Evolutionary conservation across 2,888 invertebrate genomes (phyloP).

Genomic region (Volucella inflata): DNA sequence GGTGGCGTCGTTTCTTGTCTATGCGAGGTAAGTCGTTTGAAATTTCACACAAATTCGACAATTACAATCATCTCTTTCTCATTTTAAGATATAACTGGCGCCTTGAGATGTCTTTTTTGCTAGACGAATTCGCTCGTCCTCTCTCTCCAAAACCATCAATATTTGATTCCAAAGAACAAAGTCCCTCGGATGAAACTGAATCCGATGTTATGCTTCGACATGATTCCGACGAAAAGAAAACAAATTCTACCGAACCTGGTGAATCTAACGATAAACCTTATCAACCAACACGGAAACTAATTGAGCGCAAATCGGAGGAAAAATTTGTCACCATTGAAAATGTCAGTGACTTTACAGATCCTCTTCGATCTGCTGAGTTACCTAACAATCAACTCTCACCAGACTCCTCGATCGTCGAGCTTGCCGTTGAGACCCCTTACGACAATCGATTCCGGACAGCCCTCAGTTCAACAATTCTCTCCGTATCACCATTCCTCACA

Average conservation of each 20-base stretch:
- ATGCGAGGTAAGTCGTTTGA: slow-evolving; percentile 78
- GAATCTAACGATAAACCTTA: slow-evolving; percentile 13
- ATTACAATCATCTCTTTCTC: background rate
- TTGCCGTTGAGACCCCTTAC: slow-evolving; percentile 85
- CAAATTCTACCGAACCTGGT: slow-evolving; percentile 59
- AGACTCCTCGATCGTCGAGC: slow-evolving; percentile 79
- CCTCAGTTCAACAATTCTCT: slow-evolving; percentile 89
- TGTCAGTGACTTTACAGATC: slow-evolving; percentile 91
- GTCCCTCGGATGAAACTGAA: slow-evolving; percentile 79
- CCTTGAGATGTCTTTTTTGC: slow-evolving; percentile 94
- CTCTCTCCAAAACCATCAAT: slow-evolving; percentile 85
- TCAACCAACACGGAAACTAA: slow-evolving; percentile 68
- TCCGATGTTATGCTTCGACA: slow-evolving; percentile 31
- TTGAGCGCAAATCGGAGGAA: slow-evolving; percentile 82
- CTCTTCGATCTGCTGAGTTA: slow-evolving; percentile 86
- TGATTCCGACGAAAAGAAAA: slow-evolving; percentile 71
- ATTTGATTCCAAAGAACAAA: slow-evolving; percentile 83
- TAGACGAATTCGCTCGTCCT: slow-evolving; percentile 93
- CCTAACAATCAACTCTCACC: slow-evolving; percentile 83
- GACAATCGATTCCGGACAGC: slow-evolving; percentile 90
- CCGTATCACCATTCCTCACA: slow-evolving; percentile 93
- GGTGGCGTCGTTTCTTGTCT: slow-evolving; percentile 91
- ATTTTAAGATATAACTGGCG: slow-evolving; percentile 92
- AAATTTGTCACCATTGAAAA: slow-evolving; percentile 85
- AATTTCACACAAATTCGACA: background rate